phyloP scores from a whole-genome alignment of 2,888 invertebrate genomes.

The Cheiracanthium punctorium region DNA sequence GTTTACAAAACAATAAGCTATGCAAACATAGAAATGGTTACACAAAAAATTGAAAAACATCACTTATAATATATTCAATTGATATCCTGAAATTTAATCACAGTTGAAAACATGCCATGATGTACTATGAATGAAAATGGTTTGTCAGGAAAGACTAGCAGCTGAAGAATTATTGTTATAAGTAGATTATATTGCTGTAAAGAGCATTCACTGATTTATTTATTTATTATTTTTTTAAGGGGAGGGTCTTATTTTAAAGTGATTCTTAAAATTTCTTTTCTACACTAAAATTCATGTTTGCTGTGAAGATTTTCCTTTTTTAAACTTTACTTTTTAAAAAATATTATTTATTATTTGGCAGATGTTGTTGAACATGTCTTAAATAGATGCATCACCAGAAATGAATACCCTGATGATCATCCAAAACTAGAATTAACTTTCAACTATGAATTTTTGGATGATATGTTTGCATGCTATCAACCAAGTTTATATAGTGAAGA shows the following conservation, averaged over 20 bases:
- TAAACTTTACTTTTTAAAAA: neutral
- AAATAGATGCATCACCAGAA: constrained; percentile 38
- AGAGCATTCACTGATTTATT: too few relatives aligned
- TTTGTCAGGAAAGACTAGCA: too few relatives aligned
- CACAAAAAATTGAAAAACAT: too few relatives aligned
- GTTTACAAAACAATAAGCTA: too few relatives aligned
- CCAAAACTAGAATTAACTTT: constrained; percentile 76
- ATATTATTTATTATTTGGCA: constrained; percentile 25
- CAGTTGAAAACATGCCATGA: too few relatives aligned
- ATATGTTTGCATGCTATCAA: constrained; percentile 75
- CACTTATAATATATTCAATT: too few relatives aligned
- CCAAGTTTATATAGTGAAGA: constrained; percentile 44
- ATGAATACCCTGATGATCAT: constrained; percentile 70
- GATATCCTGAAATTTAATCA: too few relatives aligned
- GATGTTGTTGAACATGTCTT: constrained; percentile 61
- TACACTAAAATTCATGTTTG: neutral
- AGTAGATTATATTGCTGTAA: too few relatives aligned
- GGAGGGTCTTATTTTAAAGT: neutral
- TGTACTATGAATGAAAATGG: too few relatives aligned
- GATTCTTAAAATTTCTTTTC: neutral
- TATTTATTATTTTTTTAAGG: neutral
- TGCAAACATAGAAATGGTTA: too few relatives aligned
- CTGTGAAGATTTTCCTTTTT: neutral
- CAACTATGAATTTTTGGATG: constrained; percentile 78
- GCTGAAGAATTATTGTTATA: too few relatives aligned